Conservation (phyloP, 2,113 vertebrate species). For the Xenopus tropicalis region DNA sequence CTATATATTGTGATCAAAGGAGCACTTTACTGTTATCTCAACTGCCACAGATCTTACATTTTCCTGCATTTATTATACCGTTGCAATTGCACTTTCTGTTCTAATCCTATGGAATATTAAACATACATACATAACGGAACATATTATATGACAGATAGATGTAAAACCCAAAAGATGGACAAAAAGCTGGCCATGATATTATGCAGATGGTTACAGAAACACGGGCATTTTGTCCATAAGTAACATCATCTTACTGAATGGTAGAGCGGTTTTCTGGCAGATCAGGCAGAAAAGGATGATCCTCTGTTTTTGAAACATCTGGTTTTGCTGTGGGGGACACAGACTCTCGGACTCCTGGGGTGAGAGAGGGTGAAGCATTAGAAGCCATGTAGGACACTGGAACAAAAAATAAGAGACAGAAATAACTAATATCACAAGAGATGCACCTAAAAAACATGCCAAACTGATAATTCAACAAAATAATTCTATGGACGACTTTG, state of each 20-base stretch:
- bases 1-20: background rate
- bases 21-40: too few species aligned
- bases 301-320: constrained; percentile 65
- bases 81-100: too few species aligned
- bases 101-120: background rate
- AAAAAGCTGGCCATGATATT: background rate
- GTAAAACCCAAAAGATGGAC: background rate
- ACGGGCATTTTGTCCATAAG: background rate
- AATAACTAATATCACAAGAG: constrained; percentile 38
- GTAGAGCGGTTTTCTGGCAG: constrained; percentile 80
- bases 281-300: constrained; percentile 81
- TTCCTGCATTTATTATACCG: background rate
- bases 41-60: too few species aligned
- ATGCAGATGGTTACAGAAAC: background rate
- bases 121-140: background rate
- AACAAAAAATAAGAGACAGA: background rate
- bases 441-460: constrained; percentile 13
- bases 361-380: constrained; percentile 45
- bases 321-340: constrained; percentile 83
- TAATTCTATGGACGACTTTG: background rate
- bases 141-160: background rate
- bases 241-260: constrained; percentile 68
- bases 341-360: constrained; percentile 81
- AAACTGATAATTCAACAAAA: constrained; percentile 2
- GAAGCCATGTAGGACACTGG: background rate